Evolutionary conservation across 2,888 invertebrate species (phyloP), one percentile per base, ranked within the genome.

Genomic region (Melanchra persicariae): DNA sequence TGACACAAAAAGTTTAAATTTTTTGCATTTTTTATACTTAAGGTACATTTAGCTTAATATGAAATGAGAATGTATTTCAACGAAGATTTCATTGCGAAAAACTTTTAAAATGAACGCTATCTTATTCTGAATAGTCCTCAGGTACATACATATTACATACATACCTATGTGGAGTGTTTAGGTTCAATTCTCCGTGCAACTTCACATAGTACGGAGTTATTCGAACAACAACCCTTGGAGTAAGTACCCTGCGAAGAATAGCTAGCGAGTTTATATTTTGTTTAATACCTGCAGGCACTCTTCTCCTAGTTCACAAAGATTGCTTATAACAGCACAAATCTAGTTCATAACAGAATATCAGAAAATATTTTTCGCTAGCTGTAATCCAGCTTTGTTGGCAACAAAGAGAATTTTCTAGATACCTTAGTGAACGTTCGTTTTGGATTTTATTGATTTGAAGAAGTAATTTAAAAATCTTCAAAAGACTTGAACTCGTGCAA

Each of bases 221-320:
- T 51, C 22, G 12, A 83, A 71, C 59, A 68, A 74, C 66, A 71
- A 71, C n/a, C 54, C 55, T 57, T 77, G n/a, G 22, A 62, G n/a
- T 65, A 45, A 49, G 58, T 69, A 63, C 30, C 43, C 45, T 55
- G 57, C 12, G 26, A 59, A 75, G 57, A 64, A 64, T 67, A 71
- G 54, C 63, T 59, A 40, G 24, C 26, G 55, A 70, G 51, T 67
- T 82, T 65, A 47, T 73, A 59, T 75, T 82, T 64, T 82, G 66
- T 82, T 81, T 74, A 70, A 66, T 75, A 85, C 58, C 72, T 73
- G 45, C 60, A 68, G 59, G 74, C 72, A 58, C 52, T 82, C 43
- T 54, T 26, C 68, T 73, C 54, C 45, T 60, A 77, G 61, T 59
- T 59, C 45, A 63, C 1, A 54, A 65, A 61, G 24, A 61, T 69